Conservation (phyloP, 2,797 vertebrate genomes). For the Microctenopoma steveboyesi region DNA sequence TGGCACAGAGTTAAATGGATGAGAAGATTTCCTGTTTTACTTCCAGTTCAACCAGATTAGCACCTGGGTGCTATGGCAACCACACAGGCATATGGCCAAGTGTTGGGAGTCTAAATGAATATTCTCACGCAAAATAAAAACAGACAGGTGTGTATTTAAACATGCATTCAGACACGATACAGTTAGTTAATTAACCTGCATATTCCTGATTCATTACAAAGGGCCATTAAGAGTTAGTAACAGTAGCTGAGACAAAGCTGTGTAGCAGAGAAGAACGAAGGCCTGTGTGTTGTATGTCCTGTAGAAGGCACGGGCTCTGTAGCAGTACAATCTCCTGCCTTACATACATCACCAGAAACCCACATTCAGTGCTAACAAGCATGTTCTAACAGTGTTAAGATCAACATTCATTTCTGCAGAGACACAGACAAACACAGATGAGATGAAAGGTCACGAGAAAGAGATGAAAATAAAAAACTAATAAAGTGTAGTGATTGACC, state of each 20-base stretch:
- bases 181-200: conserved; percentile 25
- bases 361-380: conserved; percentile 39
- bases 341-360: conserved; percentile 11
- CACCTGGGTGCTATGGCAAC: conserved; percentile 49
- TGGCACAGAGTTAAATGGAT: conserved; percentile 49
- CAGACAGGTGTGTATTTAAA: conserved; percentile 6
- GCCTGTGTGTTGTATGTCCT: conserved; percentile 44
- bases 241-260: conserved; percentile 5
- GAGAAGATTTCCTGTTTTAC: conserved; percentile 6
- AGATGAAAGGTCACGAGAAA: background rate
- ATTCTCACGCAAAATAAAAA: conserved; percentile 28
- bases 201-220: conserved; percentile 17
- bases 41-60: conserved; percentile 54
- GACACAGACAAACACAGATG: background rate
- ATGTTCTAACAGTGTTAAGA: background rate
- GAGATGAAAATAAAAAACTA: background rate
- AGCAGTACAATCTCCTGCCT: conserved; percentile 40
- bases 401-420: background rate
- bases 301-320: conserved; percentile 62
- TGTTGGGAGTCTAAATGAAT: conserved; percentile 17
- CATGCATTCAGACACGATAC: conserved; percentile 5
- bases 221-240: background rate
- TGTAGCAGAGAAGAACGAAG: conserved; percentile 25
- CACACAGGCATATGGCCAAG: conserved; percentile 31
- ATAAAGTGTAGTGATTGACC: background rate